Base-by-base conservation (phyloP, 2,888 invertebrate genomes). In the Standfussiana lucernea region DNA sequence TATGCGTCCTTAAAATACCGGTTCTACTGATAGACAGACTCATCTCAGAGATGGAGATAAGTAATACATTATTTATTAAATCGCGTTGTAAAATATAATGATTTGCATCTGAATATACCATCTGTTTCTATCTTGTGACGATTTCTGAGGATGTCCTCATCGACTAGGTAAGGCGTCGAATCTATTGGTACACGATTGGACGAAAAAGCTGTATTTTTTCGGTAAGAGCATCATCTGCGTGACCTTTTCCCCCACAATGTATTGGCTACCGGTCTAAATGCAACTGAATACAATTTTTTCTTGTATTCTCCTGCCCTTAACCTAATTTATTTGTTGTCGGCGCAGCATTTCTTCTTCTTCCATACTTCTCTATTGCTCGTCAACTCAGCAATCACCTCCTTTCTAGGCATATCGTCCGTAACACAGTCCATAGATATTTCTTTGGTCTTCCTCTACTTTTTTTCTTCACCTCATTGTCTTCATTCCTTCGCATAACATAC, bases 21-120 rank as follows among this genome's bases (percentile, higher is more conserved):
- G 85, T 85, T 86, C 72, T 67, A 74, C 79, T 81, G 82, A 88
- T 87, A 82, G 82, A 82, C 37, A 32, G 70, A 72, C 68, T 74
- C n/a, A 83, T 84, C 79, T 82, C 65, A 73, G 69, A 77, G 79
- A 82, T 74, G 62, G 40, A 81, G 40, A 81, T 88, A 80, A 87
- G 85, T 89, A 82, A 89, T 90, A 80, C 90, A 90, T 91, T 79
- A 90, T 90, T 89, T 77, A 90, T 87, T 72, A 77, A 79, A 72
- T 75, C 35, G 69, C 68, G 75, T 85, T 72, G 73, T 88, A 76
- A 89, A 89, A 80, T 24, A 28, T 80, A 74, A 72, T 65, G 75
- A 86, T 87, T 87, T 78, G 80, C 84, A 88, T 83, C 77, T 72
- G 42, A 75, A 75, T 61, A 61, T 45, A 67, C 47, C 53, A 70